Evolutionary conservation across 2,797 vertebrate genomes (phyloP), one percentile per base, ranked within the genome.

Genomic region (Pangasius krempfi): DNA sequence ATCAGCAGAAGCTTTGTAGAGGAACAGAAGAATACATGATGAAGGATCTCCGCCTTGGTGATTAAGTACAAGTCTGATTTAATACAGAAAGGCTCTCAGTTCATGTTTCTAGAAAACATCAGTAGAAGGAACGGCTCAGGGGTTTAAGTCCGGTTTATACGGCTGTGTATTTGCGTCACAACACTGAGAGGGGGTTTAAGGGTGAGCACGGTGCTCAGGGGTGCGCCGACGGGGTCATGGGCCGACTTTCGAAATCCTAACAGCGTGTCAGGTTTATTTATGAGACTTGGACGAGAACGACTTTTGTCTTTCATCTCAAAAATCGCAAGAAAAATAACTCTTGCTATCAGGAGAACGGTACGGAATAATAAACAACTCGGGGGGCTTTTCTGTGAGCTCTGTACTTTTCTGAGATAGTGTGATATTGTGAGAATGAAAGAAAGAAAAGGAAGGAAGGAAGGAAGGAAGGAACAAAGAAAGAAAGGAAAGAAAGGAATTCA

Each of bases 1-100:
- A 62, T 25, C 0, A 47, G 40, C 0, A 27, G 56, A 62, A 62
- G 27, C 40, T 75, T 64, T 88, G 70, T 30, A 75, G 80, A 40
- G 54, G 54, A 84, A 68, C 40, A 84, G 82, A 84, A 52, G 62
- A 84, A 52, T 84, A 30, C 13, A 68, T 52, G 62, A 68, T 84
- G 20, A 68, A 84, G 62, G 82, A 66, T 50, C 8, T 27, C 1
- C 14, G 20, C 30, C 27, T 56, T 2, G 12, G 56, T 44, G 33
- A 82, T 40, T 44, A 0, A 2, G 44, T 40, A 82, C 1, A 2
- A 6, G 40, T 62, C 9, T 60, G 37, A 62, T n/a, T 40, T 56
- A 37, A 58, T 12, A 8, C 30, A 52, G 27, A 14, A 13, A 30
- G 75, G 14, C 47, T 78, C 47, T 8, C 14, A 1, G 47, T 7